Evolutionary conservation across 1,140 invertebrate genomes (phyloP).

Genomic region (Harpegnathos saltator): DNA sequence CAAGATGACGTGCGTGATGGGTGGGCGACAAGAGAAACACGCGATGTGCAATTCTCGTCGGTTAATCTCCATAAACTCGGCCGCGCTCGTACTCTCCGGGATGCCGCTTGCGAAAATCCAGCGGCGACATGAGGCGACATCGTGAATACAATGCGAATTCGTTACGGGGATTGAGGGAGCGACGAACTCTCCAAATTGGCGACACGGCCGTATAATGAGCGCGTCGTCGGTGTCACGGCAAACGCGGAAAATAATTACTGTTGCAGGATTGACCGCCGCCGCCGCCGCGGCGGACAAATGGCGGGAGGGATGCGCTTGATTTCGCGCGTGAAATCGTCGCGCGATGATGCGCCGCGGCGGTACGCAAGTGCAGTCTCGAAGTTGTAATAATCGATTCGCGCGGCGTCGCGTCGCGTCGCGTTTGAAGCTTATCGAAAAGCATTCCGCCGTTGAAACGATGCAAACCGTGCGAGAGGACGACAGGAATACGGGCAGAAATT

Average conservation of each 20-base stretch:
- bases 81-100: background rate
- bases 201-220: background rate
- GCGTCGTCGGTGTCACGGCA: background rate
- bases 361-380: background rate
- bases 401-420: background rate
- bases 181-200: constrained; percentile 26
- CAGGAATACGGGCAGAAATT: constrained; percentile 2
- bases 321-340: background rate
- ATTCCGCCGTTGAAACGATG: constrained; percentile 2
- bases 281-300: background rate
- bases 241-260: constrained; percentile 9
- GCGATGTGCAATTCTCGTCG: constrained; percentile 23
- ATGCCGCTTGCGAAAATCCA: constrained; percentile 46
- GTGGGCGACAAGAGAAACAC: background rate
- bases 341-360: background rate
- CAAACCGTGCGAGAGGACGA: background rate
- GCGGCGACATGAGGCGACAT: background rate
- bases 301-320: background rate
- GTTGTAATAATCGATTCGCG: constrained; percentile 6
- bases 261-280: background rate
- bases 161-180: constrained; percentile 21
- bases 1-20: constrained; percentile 22
- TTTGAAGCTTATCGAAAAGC: background rate
- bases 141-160: constrained; percentile 18
- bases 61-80: constrained; percentile 57